These are phyloP conservation scores for Heterotis niloticus DNA, from an alignment of 2,113 vertebrate species.

Conservation along the genomic window DNA sequence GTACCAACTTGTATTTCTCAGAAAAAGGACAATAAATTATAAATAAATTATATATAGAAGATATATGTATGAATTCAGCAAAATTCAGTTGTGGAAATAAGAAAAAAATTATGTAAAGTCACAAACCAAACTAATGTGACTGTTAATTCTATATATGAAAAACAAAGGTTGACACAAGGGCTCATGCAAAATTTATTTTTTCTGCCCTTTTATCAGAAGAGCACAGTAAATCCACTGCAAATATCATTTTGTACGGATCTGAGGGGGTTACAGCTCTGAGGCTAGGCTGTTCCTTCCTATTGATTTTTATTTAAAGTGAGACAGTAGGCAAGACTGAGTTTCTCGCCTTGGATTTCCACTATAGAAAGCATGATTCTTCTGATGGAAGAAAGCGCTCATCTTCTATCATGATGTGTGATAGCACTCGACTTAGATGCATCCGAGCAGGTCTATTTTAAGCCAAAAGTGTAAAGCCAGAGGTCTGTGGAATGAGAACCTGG, in stretches of 20 bases:
- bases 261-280: not conserved
- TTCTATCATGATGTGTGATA: not conserved
- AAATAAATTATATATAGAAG: too few relatives aligned
- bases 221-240: not conserved
- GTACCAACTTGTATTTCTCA: too few relatives aligned
- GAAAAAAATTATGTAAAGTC: too few relatives aligned
- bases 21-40: too few relatives aligned
- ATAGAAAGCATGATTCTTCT: not conserved
- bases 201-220: not conserved
- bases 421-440: not conserved
- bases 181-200: too few relatives aligned
- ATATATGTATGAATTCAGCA: too few relatives aligned
- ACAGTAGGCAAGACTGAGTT: not conserved
- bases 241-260: not conserved
- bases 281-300: not conserved
- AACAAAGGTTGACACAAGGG: too few relatives aligned
- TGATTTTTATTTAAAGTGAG: not conserved
- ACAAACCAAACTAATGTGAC: too few relatives aligned
- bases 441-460: not conserved
- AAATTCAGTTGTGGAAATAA: too few relatives aligned
- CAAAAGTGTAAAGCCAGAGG: not conserved
- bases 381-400: not conserved
- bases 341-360: not conserved
- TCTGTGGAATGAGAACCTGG: not conserved
- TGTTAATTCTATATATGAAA: too few relatives aligned